Evolutionary conservation across 2,113 vertebrate genomes (phyloP), one percentile per base, ranked within the genome.

Genomic region (Symphodus melops): DNA sequence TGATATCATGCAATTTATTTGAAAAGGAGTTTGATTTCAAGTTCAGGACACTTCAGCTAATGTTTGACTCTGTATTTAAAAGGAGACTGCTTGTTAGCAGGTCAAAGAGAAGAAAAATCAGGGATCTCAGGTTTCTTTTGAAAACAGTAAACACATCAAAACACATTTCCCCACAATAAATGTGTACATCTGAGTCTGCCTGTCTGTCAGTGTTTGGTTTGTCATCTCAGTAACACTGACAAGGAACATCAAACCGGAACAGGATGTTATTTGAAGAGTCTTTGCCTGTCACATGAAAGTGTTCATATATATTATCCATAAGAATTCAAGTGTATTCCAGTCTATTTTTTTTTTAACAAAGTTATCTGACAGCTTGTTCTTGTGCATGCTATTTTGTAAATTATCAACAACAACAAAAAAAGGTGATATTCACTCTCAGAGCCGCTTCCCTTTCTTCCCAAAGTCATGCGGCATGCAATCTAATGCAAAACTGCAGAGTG

Each of bases 141-240:
- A 52, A 77, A 60, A 64, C 79, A 92, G 85, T 82, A 90, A 82
- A 62, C 81, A 82, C 89, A 92, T 92, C 89, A 92, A 91, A 79
- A 88, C 62, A 83, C 77, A 6, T 5, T 21, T 53, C 36, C 13
- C 46, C 68, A 39, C 61, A 57, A 60, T 41, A 33, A 62, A 64
- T 78, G 67, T 65, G 41, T 72, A 73, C 23, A 73, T 59, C 37
- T 65, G 16, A 23, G 33, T 39, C n/a, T 25, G 46, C 41, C 41
- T 60, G n/a, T 37, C 36, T 68, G 56, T 64, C 39, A 68, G 67
- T 36, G 42, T 58, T 73, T 72, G 59, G 71, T 77, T 84, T 79
- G 59, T 83, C 79, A 76, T 84, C 66, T 66, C 20, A 41, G 56
- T 36, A 49, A 82, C 63, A 80, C 39, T 76, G 64, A 83, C 68